Evolutionary conservation across 2,797 vertebrate genomes (phyloP).

Genomic region (Diglossa cyanea): DNA sequence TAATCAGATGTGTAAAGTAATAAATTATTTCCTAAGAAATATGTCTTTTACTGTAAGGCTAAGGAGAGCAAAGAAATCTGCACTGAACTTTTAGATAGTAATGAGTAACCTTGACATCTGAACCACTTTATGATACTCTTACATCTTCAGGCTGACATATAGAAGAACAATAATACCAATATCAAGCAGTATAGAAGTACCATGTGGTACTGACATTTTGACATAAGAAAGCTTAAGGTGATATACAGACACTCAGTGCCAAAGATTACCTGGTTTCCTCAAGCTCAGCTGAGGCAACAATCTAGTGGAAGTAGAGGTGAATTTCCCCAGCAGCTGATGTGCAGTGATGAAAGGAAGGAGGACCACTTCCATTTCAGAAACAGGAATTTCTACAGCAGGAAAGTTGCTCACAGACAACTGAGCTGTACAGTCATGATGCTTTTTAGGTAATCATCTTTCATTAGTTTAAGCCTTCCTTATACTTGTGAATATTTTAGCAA

Average conservation of each 20-base stretch:
- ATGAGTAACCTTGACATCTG: slow-evolving; percentile 37
- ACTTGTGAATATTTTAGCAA: neutral
- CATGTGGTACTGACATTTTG: neutral
- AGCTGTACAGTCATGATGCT: neutral
- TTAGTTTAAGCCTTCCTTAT: neutral
- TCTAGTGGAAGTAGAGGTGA: neutral
- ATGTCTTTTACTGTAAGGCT: neutral
- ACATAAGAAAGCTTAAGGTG: slow-evolving; percentile 8
- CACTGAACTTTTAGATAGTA: neutral
- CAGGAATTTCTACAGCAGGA: neutral
- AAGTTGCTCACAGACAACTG: neutral
- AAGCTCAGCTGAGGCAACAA: neutral
- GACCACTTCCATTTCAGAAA: neutral
- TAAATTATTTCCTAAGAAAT: neutral
- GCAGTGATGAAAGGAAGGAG: neutral
- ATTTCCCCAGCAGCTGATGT: neutral
- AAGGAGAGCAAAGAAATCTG: neutral
- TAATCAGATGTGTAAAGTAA: neutral
- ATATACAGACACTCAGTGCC: neutral
- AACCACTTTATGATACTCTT: neutral
- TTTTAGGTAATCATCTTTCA: neutral
- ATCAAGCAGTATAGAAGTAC: slow-evolving; percentile 10
- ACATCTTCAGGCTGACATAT: slow-evolving; percentile 12
- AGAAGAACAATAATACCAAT: slow-evolving; percentile 1
- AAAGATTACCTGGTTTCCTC: neutral